Conservation (phyloP, 2,113 vertebrate genomes). For the Odobenus rosmarus region DNA sequence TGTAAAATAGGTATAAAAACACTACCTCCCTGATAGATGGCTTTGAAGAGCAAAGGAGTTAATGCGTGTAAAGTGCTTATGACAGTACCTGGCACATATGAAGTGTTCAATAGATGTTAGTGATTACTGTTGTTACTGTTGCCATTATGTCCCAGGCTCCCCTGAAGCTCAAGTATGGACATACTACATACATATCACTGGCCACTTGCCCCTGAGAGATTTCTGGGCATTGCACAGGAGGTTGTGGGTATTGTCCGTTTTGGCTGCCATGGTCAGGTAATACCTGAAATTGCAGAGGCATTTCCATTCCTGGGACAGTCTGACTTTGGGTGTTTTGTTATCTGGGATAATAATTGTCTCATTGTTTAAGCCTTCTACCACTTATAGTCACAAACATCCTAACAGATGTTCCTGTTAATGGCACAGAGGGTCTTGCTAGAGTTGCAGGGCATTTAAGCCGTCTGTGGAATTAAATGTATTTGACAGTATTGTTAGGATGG, state of each 20-base stretch:
- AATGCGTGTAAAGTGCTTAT: background rate
- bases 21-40: background rate
- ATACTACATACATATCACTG: background rate
- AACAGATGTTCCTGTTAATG: background rate
- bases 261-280: background rate
- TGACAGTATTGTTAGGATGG: background rate
- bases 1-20: background rate
- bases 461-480: background rate
- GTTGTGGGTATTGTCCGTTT: background rate
- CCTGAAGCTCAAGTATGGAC: background rate
- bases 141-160: background rate
- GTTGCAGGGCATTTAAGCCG: background rate
- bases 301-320: background rate
- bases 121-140: background rate
- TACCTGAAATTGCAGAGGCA: background rate
- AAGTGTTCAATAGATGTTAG: background rate
- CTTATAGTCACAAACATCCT: background rate
- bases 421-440: background rate
- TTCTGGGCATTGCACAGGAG: background rate
- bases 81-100: background rate
- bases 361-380: background rate
- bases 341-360: background rate
- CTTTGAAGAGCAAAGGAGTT: background rate
- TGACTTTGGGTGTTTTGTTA: background rate
- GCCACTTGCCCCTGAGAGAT: background rate